phyloP scores from a whole-genome alignment of 2,797 vertebrate genomes.

The Synaphobranchus kaupii region DNA sequence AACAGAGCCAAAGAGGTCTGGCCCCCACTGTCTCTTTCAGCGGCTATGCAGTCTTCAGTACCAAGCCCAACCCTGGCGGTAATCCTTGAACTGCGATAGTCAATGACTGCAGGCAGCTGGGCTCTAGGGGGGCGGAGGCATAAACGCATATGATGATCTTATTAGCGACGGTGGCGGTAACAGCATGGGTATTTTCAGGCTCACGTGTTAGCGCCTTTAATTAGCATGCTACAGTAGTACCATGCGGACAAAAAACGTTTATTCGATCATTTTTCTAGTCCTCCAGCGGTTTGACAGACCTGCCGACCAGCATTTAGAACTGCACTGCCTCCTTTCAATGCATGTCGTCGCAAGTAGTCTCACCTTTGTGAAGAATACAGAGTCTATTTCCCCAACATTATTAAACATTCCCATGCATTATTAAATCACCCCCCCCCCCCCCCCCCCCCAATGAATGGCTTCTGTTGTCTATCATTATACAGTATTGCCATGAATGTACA shows the following conservation, averaged over 20 bases:
- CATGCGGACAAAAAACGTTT: not conserved
- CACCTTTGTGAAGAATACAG: not conserved
- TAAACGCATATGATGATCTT: not conserved
- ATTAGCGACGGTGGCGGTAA: constrained; percentile 9
- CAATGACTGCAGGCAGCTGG: not conserved
- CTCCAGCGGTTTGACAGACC: not conserved
- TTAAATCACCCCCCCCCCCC: not conserved
- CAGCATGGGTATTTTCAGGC: not conserved
- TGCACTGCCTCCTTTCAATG: not conserved
- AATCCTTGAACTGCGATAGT: constrained; percentile 1
- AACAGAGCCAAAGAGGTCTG: not conserved
- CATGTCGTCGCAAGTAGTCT: not conserved
- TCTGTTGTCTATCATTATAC: not conserved
- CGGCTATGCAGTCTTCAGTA: not conserved
- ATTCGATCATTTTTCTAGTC: not conserved
- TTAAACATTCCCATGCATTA: not conserved
- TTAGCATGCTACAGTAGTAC: constrained; percentile 19
- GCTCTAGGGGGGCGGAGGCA: not conserved
- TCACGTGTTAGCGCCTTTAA: not conserved
- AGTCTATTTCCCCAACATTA: not conserved
- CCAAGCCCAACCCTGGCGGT: not conserved
- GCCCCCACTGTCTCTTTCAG: not conserved
- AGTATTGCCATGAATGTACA: not conserved
- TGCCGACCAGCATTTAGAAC: not conserved
- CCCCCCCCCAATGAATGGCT: not conserved